A percentile compares a stretch with the other conserved stretches of the same genome.
phyloP scores from a whole-genome alignment of 1,140 invertebrate genomes.

The Bombus waltoni region DNA sequence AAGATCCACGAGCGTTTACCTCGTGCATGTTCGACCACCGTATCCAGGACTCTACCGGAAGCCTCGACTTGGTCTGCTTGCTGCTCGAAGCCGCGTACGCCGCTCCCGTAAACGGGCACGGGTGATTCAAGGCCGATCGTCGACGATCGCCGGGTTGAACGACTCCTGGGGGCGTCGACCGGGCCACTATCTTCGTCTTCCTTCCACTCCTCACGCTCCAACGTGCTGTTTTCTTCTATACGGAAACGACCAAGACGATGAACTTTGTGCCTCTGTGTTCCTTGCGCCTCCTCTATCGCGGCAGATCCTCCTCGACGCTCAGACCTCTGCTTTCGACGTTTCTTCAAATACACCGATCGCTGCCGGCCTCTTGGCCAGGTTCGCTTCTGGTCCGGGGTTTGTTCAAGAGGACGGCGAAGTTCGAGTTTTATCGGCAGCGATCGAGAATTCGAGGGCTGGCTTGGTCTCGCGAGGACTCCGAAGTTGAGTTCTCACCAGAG shows the following conservation, averaged over 20 bases:
- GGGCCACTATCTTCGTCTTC: slow-evolving; percentile 41
- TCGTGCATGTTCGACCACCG: slow-evolving; percentile 38
- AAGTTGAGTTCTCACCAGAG: no score
- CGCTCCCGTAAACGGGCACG: slow-evolving; percentile 72
- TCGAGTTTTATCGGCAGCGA: not conserved
- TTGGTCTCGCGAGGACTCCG: no score
- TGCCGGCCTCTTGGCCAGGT: no score
- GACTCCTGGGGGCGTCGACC: slow-evolving; percentile 71
- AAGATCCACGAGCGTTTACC: slow-evolving; percentile 45
- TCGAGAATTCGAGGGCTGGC: no score
- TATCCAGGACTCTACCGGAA: slow-evolving; percentile 72
- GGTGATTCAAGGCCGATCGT: slow-evolving; percentile 78
- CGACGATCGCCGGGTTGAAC: slow-evolving; percentile 71
- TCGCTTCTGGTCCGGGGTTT: not conserved
- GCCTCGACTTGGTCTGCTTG: slow-evolving; percentile 70
- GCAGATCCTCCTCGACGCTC: slow-evolving; percentile 34
- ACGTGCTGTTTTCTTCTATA: slow-evolving; percentile 49
- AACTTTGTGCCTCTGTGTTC: slow-evolving; percentile 24
- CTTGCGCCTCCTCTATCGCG: slow-evolving; percentile 9
- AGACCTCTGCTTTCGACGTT: not conserved
- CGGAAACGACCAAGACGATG: slow-evolving; percentile 44
- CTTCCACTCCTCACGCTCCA: slow-evolving; percentile 3
- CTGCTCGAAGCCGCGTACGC: slow-evolving; percentile 64
- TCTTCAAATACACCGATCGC: not conserved
- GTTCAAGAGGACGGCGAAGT: not conserved